These are phyloP conservation scores for Nomada hirtipes DNA, from an alignment of 2,888 invertebrate species.

Conservation along the genomic window DNA sequence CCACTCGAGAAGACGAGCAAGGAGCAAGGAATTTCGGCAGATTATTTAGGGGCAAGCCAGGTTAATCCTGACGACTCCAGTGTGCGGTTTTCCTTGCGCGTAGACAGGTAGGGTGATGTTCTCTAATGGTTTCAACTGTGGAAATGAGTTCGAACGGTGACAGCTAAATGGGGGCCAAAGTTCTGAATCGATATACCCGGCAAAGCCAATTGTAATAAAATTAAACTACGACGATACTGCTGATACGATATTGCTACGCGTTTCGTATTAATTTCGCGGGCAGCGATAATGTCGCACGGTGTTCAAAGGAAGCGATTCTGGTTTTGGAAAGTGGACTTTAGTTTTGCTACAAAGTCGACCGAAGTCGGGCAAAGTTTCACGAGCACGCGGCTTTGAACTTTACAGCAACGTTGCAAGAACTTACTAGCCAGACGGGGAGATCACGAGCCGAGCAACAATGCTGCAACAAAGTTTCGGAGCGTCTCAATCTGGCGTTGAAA, in stretches of 20 bases:
- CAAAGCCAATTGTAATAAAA: too few relatives aligned
- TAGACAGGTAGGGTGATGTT: neutral
- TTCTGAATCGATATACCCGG: too few relatives aligned
- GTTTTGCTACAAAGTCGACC: neutral
- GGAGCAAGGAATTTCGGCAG: slow-evolving; percentile 34
- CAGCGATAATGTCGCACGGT: too few relatives aligned
- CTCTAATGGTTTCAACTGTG: neutral
- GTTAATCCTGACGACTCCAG: slow-evolving; percentile 32
- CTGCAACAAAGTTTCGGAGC: neutral
- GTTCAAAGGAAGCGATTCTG: too few relatives aligned
- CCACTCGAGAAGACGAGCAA: slow-evolving; percentile 11
- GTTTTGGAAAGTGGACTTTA: too few relatives aligned
- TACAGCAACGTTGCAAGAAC: neutral
- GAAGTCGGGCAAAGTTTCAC: neutral
- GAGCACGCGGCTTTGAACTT: neutral
- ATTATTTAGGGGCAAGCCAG: slow-evolving; percentile 33
- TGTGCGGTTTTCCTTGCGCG: neutral
- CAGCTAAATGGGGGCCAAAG: neutral
- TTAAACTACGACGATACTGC: too few relatives aligned
- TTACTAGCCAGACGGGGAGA: too few relatives aligned
- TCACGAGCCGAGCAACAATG: neutral
- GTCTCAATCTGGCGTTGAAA: too few relatives aligned
- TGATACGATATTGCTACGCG: too few relatives aligned
- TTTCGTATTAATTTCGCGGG: too few relatives aligned
- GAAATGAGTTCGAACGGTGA: neutral